These are phyloP conservation scores for Cacoxenus indagator DNA, from an alignment of 2,888 invertebrate species.

Conservation along the genomic window DNA sequence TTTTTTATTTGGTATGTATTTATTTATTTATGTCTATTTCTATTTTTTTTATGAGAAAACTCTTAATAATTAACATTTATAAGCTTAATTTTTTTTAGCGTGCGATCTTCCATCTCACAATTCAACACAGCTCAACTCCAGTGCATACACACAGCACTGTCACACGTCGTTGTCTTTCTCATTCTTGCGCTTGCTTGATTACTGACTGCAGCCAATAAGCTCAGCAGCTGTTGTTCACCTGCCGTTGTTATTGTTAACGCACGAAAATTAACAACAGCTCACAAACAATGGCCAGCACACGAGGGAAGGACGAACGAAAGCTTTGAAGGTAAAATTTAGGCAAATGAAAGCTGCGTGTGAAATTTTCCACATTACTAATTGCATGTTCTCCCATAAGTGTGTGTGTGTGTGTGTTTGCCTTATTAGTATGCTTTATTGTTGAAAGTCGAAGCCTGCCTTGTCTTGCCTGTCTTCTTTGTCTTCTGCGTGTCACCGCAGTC, in stretches of 20 bases:
- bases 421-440: constrained; percentile 4
- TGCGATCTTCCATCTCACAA: too few species aligned
- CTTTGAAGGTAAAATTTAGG: background rate
- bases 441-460: background rate
- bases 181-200: background rate
- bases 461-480: background rate
- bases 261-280: background rate
- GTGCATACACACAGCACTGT: background rate
- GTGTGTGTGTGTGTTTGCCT: background rate
- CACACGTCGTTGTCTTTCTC: background rate
- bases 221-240: background rate
- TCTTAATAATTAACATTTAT: too few species aligned
- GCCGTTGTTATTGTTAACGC: background rate
- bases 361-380: constrained; percentile 10
- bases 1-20: too few species aligned
- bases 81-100: too few species aligned
- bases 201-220: background rate
- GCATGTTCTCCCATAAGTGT: background rate
- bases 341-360: constrained; percentile 5
- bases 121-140: background rate
- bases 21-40: too few species aligned
- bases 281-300: constrained; percentile 6
- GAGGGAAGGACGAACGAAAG: constrained; percentile 11
- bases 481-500: too few species aligned
- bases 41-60: too few species aligned